A percentile compares a stretch with the other conserved stretches of the same genome.
Evolutionary conservation across 2,888 invertebrate genomes (phyloP).

Genomic region (Meandrusa payeni): DNA sequence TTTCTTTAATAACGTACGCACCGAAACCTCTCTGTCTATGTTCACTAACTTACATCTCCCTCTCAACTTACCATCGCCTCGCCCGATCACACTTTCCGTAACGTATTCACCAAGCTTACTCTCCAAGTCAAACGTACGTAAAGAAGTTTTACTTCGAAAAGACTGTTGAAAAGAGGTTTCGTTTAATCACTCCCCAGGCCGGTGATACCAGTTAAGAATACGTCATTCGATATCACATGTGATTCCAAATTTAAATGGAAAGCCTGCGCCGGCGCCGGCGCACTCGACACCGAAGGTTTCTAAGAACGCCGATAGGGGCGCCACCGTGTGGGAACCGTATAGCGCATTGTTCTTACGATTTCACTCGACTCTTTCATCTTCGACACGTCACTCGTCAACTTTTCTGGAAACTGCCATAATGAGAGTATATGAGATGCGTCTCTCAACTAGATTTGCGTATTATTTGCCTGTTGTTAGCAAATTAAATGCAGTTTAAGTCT

Average conservation of each 20-base stretch:
- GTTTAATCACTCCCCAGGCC: too few species aligned
- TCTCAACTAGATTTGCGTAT: not conserved
- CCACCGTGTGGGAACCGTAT: constrained; percentile 55
- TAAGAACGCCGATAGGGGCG: constrained; percentile 52
- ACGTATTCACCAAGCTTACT: too few species aligned
- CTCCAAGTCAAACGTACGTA: too few species aligned
- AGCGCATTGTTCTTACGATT: constrained; percentile 57
- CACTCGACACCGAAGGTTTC: constrained; percentile 50
- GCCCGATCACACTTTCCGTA: too few species aligned
- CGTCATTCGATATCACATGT: constrained; percentile 38
- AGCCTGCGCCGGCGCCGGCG: constrained; percentile 33
- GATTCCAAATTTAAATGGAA: constrained; percentile 62
- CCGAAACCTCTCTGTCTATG: too few species aligned
- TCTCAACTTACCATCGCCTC: too few species aligned
- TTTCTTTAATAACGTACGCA: too few species aligned
- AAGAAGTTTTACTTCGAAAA: too few species aligned
- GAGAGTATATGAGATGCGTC: constrained; percentile 2
- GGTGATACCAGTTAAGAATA: constrained; percentile 26
- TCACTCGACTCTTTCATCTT: constrained; percentile 50
- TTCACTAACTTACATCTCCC: too few species aligned
- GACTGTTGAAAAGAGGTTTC: too few species aligned
- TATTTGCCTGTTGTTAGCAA: constrained; percentile 1
- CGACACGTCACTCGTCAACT: constrained; percentile 25
- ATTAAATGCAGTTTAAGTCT: too few species aligned
- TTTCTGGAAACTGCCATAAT: constrained; percentile 24